Evolutionary conservation across 2,797 vertebrate species (phyloP).

Genomic region (Rhabdomys pumilio): DNA sequence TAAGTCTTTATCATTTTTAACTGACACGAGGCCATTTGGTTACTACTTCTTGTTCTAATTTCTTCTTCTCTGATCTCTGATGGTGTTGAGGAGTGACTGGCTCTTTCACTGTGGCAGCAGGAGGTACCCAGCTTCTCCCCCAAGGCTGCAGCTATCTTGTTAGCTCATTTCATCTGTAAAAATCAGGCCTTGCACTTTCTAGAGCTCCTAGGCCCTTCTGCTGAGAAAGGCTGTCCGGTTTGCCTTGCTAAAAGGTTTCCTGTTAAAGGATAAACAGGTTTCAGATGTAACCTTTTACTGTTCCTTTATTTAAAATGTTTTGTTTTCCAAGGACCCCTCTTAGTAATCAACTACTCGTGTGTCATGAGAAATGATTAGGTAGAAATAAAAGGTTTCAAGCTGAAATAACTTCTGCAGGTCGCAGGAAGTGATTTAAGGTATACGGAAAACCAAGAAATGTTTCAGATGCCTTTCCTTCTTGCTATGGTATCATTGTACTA

Average conservation of each 20-base stretch:
- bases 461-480: neutral
- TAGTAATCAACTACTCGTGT: neutral
- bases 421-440: neutral
- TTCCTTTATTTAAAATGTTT: neutral
- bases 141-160: neutral
- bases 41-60: neutral
- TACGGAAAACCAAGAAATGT: neutral
- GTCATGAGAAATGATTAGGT: neutral
- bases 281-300: neutral
- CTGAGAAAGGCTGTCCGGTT: neutral
- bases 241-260: neutral
- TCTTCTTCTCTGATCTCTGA: neutral
- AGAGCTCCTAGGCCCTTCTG: neutral
- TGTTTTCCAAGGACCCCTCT: neutral
- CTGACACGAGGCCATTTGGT: neutral
- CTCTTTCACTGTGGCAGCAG: neutral
- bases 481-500: neutral
- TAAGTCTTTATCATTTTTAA: neutral
- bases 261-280: neutral
- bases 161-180: neutral
- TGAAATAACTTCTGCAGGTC: neutral
- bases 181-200: neutral
- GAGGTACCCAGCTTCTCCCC: neutral
- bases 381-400: neutral
- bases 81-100: neutral